Percentiles rank a stretch among this genome's conserved stretches.
Evolutionary conservation across 1,140 invertebrate genomes (phyloP).

Genomic region (Dermatophagoides farinae): DNA sequence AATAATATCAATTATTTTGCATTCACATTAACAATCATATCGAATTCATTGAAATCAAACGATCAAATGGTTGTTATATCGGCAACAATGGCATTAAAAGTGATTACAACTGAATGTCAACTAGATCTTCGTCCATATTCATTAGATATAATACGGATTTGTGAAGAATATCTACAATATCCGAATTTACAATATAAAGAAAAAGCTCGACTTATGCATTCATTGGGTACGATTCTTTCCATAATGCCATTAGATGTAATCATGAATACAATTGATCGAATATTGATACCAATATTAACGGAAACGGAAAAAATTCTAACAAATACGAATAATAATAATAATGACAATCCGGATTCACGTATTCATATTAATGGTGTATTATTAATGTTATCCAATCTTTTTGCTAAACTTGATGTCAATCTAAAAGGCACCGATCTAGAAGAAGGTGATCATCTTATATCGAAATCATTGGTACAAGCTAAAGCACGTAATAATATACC

Average conservation of each 20-base stretch:
- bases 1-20: conserved; percentile 35
- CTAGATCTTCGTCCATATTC: conserved; percentile 46
- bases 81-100: conserved; percentile 66
- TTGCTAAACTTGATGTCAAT: conserved; percentile 38
- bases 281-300: conserved; percentile 42
- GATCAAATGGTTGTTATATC: conserved; percentile 24
- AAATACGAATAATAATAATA: conserved; percentile 19
- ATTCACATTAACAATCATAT: conserved; percentile 39
- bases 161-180: conserved; percentile 31
- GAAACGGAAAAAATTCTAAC: conserved; percentile 36
- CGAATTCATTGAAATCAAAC: conserved; percentile 48
- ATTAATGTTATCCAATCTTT: conserved; percentile 46
- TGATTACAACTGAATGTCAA: conserved; percentile 55
- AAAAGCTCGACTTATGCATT: conserved; percentile 47
- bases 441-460: conserved; percentile 15
- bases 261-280: conserved; percentile 42
- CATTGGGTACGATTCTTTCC: conserved; percentile 49
- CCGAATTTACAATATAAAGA: conserved; percentile 37
- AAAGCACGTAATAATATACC: conserved; percentile 4
- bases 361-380: conserved; percentile 31
- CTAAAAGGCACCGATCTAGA: conserved; percentile 17
- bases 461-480: not conserved
- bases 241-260: conserved; percentile 39
- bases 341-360: conserved; percentile 14
- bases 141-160: conserved; percentile 36